Percentiles rank a stretch among this genome's conserved stretches.
These are phyloP conservation scores for Elysia chlorotica DNA, from an alignment of 1,140 invertebrate genomes.

Conservation along the genomic window DNA sequence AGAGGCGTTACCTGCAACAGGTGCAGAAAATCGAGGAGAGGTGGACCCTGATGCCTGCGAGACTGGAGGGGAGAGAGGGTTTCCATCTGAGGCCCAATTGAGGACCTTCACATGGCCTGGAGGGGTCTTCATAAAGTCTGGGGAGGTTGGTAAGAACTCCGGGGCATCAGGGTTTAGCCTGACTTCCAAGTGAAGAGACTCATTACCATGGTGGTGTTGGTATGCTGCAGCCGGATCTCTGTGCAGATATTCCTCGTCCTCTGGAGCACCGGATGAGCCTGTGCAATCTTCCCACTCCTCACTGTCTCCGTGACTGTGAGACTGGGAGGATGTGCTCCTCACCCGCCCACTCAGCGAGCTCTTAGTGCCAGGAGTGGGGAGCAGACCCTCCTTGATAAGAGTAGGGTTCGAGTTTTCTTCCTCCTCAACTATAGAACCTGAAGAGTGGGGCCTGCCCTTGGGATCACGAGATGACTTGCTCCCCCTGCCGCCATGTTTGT, in stretches of 20 bases:
- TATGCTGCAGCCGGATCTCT: neutral
- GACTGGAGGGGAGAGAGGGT: slow-evolving; percentile 7
- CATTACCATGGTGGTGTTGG: neutral
- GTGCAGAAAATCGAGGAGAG: neutral
- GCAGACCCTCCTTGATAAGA: too few species aligned
- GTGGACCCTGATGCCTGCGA: neutral
- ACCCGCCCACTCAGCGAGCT: neutral
- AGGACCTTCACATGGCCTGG: slow-evolving; percentile 24
- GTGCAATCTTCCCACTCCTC: slow-evolving; percentile 47
- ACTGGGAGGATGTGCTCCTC: slow-evolving; percentile 15
- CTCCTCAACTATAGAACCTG: neutral
- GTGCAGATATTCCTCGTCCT: slow-evolving; percentile 26
- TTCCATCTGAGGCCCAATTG: slow-evolving; percentile 19
- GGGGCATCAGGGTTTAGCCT: slow-evolving; percentile 48
- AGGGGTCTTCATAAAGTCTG: slow-evolving; percentile 33
- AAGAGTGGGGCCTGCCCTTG: neutral
- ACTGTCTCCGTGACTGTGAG: slow-evolving; percentile 29
- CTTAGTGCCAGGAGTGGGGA: neutral
- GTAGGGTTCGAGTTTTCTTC: too few species aligned
- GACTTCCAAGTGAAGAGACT: slow-evolving; percentile 29
- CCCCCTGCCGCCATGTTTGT: neutral
- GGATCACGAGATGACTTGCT: neutral
- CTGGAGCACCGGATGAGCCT: slow-evolving; percentile 27
- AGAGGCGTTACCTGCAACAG: neutral
- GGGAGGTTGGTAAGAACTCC: slow-evolving; percentile 37